phyloP scores from a whole-genome alignment of 2,797 vertebrate genomes.

The Melanotaenia maccullochi region DNA sequence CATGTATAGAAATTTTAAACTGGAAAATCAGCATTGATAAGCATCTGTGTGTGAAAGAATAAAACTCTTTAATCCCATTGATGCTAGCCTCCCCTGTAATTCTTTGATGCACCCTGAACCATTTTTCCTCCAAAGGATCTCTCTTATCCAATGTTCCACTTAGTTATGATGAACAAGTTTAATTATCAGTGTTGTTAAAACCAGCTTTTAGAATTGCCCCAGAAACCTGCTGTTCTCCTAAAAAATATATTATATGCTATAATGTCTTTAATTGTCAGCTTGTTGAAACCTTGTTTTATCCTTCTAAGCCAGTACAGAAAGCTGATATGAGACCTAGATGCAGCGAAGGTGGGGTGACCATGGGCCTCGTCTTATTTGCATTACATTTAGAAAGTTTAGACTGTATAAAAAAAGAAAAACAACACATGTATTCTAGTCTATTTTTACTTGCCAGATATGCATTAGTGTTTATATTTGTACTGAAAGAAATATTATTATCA shows the following conservation, averaged over 20 bases:
- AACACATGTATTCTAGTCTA: too few species aligned
- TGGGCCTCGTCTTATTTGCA: background rate
- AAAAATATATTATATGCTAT: background rate
- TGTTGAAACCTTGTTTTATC: background rate
- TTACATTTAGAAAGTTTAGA: background rate
- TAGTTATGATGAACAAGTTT: conserved; percentile 7
- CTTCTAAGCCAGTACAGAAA: too few species aligned
- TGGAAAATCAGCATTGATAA: conserved; percentile 3
- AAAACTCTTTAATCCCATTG: conserved; percentile 11
- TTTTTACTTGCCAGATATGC: conserved; percentile 1
- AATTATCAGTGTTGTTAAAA: conserved; percentile 11
- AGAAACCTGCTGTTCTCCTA: conserved; percentile 6
- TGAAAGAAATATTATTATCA: too few species aligned
- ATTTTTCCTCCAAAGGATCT: conserved; percentile 14
- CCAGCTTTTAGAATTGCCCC: background rate
- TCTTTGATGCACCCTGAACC: conserved; percentile 14
- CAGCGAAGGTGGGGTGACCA: too few species aligned
- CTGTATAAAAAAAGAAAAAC: background rate
- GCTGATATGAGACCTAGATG: background rate
- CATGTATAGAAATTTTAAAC: background rate
- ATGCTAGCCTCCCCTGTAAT: background rate
- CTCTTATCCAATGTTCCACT: conserved; percentile 16
- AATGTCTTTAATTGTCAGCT: background rate
- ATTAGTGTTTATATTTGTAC: background rate
- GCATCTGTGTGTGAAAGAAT: conserved; percentile 10